Evolutionary conservation across 2,797 vertebrate genomes (phyloP).

Genomic region (Pelodytes ibericus): DNA sequence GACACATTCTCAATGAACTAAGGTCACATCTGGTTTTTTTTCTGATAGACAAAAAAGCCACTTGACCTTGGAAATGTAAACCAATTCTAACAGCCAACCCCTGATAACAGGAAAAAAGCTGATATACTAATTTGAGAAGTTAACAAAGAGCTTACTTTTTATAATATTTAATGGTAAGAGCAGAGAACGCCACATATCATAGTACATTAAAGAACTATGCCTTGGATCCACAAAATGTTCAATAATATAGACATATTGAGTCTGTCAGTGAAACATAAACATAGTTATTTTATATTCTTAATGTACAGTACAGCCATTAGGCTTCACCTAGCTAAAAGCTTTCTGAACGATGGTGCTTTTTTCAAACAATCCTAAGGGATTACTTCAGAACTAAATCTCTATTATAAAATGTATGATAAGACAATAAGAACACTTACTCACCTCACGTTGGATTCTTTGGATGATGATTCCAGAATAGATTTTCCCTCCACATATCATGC

Average conservation of each 20-base stretch:
- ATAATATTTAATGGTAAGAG: constrained; percentile 49
- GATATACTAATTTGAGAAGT: constrained; percentile 39
- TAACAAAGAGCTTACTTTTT: constrained; percentile 44
- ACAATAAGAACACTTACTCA: constrained; percentile 49
- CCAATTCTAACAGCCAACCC: constrained; percentile 8
- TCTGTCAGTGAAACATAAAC: constrained; percentile 55
- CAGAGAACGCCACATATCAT: constrained; percentile 27
- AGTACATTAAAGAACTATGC: constrained; percentile 33
- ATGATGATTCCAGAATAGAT: constrained; percentile 39
- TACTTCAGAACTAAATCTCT: constrained; percentile 52
- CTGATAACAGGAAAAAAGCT: constrained; percentile 10
- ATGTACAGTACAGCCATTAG: constrained; percentile 54
- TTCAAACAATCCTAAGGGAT: constrained; percentile 49
- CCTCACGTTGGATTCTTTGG: constrained; percentile 23
- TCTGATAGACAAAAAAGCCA: constrained; percentile 17
- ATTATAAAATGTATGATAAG: constrained; percentile 44
- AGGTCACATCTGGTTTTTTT: constrained; percentile 16
- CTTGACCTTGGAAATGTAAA: constrained; percentile 43
- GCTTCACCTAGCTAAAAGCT: constrained; percentile 56
- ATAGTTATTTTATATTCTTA: constrained; percentile 52
- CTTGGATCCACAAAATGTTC: constrained; percentile 51
- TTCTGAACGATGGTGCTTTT: constrained; percentile 40
- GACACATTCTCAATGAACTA: constrained; percentile 26
- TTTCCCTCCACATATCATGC: constrained; percentile 14
- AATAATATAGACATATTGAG: constrained; percentile 50